These are phyloP conservation scores for Melanerpes formicivorus DNA, from an alignment of 2,113 vertebrate genomes.

Conservation along the genomic window DNA sequence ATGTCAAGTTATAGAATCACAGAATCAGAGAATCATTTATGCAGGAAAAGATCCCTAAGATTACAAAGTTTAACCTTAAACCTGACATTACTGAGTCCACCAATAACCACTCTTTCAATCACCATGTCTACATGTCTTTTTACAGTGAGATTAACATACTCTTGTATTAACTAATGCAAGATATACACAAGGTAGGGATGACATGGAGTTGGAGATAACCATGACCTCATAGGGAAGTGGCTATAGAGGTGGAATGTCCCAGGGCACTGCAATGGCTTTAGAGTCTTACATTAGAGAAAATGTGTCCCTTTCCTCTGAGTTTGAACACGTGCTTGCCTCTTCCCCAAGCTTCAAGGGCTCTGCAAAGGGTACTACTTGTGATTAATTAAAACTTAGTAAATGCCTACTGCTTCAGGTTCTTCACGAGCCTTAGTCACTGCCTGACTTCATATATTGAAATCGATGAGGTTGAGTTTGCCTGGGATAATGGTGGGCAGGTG, in stretches of 20 bases:
- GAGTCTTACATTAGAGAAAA: background rate
- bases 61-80: background rate
- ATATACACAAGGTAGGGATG: background rate
- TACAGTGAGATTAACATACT: background rate
- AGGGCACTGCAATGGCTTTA: background rate
- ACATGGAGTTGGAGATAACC: background rate
- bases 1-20: background rate
- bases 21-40: background rate
- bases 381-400: background rate
- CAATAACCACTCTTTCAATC: background rate
- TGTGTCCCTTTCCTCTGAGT: background rate
- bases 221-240: too few relatives aligned
- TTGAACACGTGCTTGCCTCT: background rate
- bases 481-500: background rate
- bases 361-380: background rate
- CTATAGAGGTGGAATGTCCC: background rate
- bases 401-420: background rate
- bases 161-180: background rate
- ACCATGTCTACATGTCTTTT: rapidly evolving
- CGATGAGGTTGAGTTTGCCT: background rate
- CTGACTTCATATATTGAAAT: background rate
- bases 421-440: background rate
- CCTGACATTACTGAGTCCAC: background rate
- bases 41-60: background rate
- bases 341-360: background rate